These are phyloP conservation scores for Peromyscus nudipes DNA, from an alignment of 2,797 vertebrate genomes.

Conservation along the genomic window DNA sequence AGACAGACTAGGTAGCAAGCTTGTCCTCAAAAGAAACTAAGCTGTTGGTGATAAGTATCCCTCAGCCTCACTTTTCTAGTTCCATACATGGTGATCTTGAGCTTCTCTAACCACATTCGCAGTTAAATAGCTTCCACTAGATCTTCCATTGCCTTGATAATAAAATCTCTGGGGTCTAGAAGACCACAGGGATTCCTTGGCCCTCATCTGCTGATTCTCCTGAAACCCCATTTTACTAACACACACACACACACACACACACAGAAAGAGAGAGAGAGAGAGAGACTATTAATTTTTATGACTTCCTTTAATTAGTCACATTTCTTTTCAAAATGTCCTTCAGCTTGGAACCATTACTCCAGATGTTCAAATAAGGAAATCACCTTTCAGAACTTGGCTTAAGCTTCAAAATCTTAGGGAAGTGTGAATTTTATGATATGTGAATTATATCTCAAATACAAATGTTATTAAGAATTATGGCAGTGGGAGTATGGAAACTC, in stretches of 20 bases:
- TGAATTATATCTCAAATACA: conserved; percentile 15
- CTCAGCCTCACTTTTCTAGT: background rate
- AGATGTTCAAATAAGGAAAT: conserved; percentile 24
- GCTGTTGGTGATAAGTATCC: background rate
- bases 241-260: background rate
- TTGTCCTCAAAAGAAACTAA: conserved; percentile 32
- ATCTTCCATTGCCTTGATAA: background rate
- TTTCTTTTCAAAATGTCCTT: background rate
- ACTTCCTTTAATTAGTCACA: background rate
- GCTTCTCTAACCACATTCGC: background rate
- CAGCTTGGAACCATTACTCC: background rate
- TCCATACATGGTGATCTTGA: accelerated
- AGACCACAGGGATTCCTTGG: background rate
- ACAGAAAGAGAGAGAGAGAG: background rate
- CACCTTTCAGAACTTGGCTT: background rate
- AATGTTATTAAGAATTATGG: background rate
- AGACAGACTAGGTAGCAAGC: background rate
- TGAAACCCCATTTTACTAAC: background rate
- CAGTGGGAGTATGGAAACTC: background rate
- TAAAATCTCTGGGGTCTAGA: background rate
- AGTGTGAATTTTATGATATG: background rate
- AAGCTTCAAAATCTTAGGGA: background rate
- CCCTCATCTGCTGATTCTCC: background rate
- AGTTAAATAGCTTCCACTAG: background rate
- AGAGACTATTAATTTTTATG: conserved; percentile 7